Conservation (phyloP, 2,888 invertebrate species). For the Amphipoea lucens region DNA sequence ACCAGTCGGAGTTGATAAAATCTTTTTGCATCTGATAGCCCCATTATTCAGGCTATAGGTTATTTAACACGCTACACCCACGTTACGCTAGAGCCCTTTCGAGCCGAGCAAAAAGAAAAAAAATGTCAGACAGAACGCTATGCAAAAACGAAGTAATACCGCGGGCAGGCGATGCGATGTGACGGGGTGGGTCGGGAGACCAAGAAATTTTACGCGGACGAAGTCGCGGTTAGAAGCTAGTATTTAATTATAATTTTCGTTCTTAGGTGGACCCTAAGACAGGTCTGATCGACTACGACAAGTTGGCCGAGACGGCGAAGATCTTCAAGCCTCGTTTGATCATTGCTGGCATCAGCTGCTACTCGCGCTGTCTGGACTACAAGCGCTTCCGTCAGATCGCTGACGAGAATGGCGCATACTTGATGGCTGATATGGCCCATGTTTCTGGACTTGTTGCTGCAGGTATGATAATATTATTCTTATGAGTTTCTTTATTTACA, state of each 20-base stretch:
- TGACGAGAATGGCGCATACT: constrained; percentile 95
- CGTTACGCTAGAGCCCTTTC: background rate
- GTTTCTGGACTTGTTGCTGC: constrained; percentile 97
- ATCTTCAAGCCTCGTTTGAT: constrained; percentile 98
- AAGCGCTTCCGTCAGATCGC: constrained; percentile 95
- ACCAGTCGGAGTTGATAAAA: no score
- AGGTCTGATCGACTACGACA: constrained; percentile 98
- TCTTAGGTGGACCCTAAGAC: constrained; percentile 92
- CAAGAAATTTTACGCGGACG: background rate
- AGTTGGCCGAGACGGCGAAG: constrained; percentile 94
- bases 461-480: constrained; percentile 80
- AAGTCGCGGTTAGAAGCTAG: background rate
- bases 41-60: background rate
- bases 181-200: background rate
- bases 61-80: background rate
- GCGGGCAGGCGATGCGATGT: no score
- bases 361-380: constrained; percentile 97
- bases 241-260: constrained; percentile 33
- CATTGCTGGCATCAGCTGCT: constrained; percentile 98
- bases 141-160: no score
- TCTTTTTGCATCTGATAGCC: no score
- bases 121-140: background rate
- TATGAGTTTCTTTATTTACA: background rate
- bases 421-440: constrained; percentile 99
- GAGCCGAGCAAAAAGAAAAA: background rate